Conservation (phyloP, 2,113 vertebrate species). For the Oceanodroma tethys region DNA sequence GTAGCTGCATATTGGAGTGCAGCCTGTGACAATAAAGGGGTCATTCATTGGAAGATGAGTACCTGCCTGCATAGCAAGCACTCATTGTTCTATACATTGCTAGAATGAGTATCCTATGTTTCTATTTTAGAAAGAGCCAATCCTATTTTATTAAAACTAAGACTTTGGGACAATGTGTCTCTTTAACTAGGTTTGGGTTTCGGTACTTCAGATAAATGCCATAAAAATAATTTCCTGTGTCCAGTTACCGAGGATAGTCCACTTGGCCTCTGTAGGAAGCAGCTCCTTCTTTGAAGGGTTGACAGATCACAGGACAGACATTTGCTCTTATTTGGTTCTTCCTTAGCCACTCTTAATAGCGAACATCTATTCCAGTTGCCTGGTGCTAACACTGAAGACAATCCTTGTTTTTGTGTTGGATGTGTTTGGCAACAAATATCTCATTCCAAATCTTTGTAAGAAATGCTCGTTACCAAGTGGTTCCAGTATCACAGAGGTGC, state of each 20-base stretch:
- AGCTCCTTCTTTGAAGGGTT: neutral
- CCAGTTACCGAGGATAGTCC: neutral
- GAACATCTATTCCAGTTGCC: neutral
- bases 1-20: neutral
- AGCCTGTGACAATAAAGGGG: neutral
- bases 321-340: neutral
- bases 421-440: neutral
- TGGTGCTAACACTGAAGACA: neutral
- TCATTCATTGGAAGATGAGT: neutral
- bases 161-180: neutral
- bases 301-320: neutral
- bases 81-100: neutral
- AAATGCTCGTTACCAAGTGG: neutral
- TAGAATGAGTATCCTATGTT: neutral
- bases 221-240: neutral
- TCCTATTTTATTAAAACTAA: neutral
- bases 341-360: neutral
- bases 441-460: neutral
- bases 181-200: neutral
- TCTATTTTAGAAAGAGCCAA: neutral
- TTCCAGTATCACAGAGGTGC: neutral
- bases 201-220: neutral
- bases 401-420: neutral
- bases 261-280: neutral
- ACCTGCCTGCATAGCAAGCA: neutral